These are phyloP conservation scores for Scolanthus callimorphus DNA, from an alignment of 92 coral and sea anemone genomes.

Conservation along the genomic window DNA sequence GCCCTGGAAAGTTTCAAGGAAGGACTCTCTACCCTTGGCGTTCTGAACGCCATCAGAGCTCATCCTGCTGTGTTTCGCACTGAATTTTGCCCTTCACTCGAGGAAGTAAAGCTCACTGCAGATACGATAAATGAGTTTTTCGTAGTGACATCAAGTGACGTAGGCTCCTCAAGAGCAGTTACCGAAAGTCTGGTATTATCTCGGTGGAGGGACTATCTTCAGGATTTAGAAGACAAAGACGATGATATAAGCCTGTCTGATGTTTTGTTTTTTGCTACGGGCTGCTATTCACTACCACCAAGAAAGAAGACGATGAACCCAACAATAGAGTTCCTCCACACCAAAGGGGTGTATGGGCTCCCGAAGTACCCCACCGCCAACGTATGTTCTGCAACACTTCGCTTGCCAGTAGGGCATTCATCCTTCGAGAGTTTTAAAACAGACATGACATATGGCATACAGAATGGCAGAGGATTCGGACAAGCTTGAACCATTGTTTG, in stretches of 20 bases:
- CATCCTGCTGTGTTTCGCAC: constrained; percentile 43
- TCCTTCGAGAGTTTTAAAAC: constrained; percentile 59
- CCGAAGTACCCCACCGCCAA: constrained; percentile 70
- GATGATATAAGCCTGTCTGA: constrained; percentile 56
- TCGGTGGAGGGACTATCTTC: constrained; percentile 74
- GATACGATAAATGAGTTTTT: constrained; percentile 49
- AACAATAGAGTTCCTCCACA: constrained; percentile 57
- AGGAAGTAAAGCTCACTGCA: constrained; percentile 39
- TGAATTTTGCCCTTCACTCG: constrained; percentile 38
- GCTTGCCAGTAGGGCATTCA: constrained; percentile 51
- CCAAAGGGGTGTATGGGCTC: constrained; percentile 26
- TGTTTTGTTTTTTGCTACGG: constrained; percentile 69
- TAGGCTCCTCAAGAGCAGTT: constrained; percentile 50
- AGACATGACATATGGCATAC: constrained; percentile 60
- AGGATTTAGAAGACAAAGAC: constrained; percentile 65
- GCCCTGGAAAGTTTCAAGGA: constrained; percentile 50
- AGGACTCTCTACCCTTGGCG: constrained; percentile 63
- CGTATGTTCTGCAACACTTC: constrained; percentile 51
- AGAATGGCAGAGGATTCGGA: constrained; percentile 59
- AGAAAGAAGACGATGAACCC: constrained; percentile 28
- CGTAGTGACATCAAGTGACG: constrained; percentile 44
- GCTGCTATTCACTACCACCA: constrained; percentile 56
- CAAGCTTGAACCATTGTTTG: constrained; percentile 29
- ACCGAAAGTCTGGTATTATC: constrained; percentile 66
- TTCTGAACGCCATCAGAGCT: constrained; percentile 35